phyloP scores from a whole-genome alignment of 37 sponge, comb jelly and placozoan genomes.

The Aphrocallistes beatrix region DNA sequence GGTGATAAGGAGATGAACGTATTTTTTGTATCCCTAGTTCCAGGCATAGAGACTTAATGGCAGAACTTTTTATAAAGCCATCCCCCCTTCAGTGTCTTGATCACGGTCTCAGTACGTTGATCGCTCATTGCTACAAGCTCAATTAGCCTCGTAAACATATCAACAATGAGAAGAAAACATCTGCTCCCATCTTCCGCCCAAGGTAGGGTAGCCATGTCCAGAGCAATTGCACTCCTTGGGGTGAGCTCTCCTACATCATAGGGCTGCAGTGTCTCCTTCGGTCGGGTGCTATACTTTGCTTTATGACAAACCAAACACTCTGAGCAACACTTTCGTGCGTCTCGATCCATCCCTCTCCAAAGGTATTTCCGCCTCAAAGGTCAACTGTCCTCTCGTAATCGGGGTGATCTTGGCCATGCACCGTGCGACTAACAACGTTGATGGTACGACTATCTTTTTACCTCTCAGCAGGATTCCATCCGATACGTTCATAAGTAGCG shows the following conservation, averaged over 20 bases:
- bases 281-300: neutral
- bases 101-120: neutral
- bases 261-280: neutral
- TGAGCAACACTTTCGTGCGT: neutral
- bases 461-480: neutral
- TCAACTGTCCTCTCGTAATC: neutral
- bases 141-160: neutral
- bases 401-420: neutral
- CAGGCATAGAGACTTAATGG: neutral
- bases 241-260: neutral
- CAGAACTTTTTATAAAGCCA: neutral
- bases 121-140: neutral
- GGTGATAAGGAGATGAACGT: slow-evolving; percentile 2
- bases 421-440: neutral
- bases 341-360: neutral
- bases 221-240: neutral
- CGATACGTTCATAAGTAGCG: neutral
- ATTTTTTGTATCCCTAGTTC: no score
- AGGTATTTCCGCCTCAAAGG: neutral
- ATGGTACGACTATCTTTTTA: neutral
- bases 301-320: neutral
- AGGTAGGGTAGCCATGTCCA: neutral
- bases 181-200: neutral
- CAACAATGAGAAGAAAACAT: neutral
- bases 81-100: neutral